Conservation (phyloP, 1,140 invertebrate genomes). For the Aphis craccivora region DNA sequence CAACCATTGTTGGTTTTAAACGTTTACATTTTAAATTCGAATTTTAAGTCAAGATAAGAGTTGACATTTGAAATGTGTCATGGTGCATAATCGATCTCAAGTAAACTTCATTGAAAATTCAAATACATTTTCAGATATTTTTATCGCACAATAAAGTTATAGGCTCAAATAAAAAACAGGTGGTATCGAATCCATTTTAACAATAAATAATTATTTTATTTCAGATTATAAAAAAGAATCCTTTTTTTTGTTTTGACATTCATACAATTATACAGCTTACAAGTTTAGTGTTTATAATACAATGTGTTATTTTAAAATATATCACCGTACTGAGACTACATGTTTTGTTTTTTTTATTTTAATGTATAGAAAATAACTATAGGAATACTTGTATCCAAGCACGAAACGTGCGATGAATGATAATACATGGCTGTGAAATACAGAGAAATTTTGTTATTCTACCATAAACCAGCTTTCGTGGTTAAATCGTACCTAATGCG, state of each 20-base stretch:
- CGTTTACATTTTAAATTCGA: background rate
- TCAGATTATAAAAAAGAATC: background rate
- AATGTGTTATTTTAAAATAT: background rate
- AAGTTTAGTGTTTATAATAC: background rate
- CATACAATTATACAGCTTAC: background rate
- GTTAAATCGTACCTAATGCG: conserved; percentile 15
- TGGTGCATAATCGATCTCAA: background rate
- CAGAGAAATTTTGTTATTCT: background rate
- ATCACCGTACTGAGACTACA: background rate
- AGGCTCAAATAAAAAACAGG: background rate
- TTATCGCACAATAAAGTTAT: background rate
- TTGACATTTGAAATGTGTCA: background rate
- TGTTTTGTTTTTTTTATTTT: background rate
- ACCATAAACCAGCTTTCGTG: background rate
- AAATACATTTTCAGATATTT: background rate
- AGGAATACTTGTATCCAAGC: background rate
- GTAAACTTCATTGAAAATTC: background rate
- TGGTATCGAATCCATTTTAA: background rate
- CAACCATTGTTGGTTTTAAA: background rate
- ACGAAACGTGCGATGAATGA: conserved; percentile 16
- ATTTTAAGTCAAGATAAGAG: background rate
- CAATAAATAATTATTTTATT: background rate
- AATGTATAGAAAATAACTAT: background rate
- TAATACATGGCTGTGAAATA: background rate
- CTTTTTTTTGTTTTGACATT: background rate